Percentiles rank a stretch among this genome's conserved stretches.
phyloP scores from a whole-genome alignment of 2,113 vertebrate genomes.

The Erythrocercus mccallii region DNA sequence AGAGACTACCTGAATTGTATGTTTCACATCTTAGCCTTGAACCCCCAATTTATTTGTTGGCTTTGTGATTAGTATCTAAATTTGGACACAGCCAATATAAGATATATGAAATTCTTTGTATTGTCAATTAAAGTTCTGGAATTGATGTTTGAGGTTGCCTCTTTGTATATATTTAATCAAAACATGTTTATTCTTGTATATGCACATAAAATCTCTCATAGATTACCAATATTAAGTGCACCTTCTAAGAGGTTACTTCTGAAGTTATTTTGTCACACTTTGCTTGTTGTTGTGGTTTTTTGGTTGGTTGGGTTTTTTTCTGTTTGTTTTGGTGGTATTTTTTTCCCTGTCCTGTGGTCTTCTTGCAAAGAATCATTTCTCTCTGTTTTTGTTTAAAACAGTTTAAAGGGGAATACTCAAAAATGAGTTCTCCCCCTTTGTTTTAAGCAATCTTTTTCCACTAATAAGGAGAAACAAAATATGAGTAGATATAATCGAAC shows the following conservation, averaged over 20 bases:
- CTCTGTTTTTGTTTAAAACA: neutral
- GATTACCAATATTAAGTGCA: neutral
- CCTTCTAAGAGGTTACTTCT: neutral
- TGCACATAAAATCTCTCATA: neutral
- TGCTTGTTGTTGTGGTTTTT: neutral
- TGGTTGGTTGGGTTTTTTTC: neutral
- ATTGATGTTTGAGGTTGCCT: neutral
- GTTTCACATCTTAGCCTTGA: neutral
- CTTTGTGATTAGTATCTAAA: neutral
- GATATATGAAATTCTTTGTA: neutral
- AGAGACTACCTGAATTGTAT: neutral
- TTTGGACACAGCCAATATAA: neutral
- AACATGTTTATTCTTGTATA: neutral
- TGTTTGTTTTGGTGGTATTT: neutral
- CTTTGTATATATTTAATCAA: neutral
- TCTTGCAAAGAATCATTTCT: neutral
- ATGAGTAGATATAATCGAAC: fast-evolving
- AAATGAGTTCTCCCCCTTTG: neutral
- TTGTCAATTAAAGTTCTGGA: neutral
- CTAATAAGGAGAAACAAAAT: neutral
- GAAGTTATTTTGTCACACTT: neutral
- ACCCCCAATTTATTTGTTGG: neutral
- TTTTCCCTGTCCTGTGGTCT: neutral
- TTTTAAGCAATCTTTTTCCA: neutral
- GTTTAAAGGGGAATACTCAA: neutral